Evolutionary conservation across 2,113 vertebrate species (phyloP).

Genomic region (Tachycineta bicolor): DNA sequence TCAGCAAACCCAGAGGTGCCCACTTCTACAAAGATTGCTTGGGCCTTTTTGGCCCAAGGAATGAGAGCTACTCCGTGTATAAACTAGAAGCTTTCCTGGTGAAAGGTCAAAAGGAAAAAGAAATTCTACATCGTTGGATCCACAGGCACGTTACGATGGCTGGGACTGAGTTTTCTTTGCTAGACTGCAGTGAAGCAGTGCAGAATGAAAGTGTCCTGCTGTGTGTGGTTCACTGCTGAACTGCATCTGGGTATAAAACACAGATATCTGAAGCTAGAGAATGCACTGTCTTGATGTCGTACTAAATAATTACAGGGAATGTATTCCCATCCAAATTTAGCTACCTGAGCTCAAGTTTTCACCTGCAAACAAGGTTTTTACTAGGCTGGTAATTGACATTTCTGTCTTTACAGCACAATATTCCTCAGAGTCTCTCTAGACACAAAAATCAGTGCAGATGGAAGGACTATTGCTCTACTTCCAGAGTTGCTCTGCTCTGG

Average conservation of each 20-base stretch:
- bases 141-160: background rate
- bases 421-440: background rate
- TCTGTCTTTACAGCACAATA: background rate
- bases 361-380: background rate
- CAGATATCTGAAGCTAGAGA: fast-evolving
- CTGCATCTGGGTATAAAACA: background rate
- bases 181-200: background rate
- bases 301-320: background rate
- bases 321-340: background rate
- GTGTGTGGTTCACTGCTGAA: background rate
- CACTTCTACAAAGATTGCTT: background rate
- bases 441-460: background rate
- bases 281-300: background rate
- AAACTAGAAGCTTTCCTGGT: background rate
- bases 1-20: background rate
- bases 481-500: background rate
- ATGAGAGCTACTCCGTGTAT: background rate
- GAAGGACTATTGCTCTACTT: background rate
- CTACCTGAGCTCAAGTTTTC: background rate
- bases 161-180: background rate
- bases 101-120: background rate
- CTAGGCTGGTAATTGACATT: background rate
- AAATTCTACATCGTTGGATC: background rate
- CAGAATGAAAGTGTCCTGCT: background rate
- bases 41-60: background rate